These are phyloP conservation scores for Drosophila nr. medialis DNA, from an alignment of 2,888 invertebrate species.

Conservation along the genomic window DNA sequence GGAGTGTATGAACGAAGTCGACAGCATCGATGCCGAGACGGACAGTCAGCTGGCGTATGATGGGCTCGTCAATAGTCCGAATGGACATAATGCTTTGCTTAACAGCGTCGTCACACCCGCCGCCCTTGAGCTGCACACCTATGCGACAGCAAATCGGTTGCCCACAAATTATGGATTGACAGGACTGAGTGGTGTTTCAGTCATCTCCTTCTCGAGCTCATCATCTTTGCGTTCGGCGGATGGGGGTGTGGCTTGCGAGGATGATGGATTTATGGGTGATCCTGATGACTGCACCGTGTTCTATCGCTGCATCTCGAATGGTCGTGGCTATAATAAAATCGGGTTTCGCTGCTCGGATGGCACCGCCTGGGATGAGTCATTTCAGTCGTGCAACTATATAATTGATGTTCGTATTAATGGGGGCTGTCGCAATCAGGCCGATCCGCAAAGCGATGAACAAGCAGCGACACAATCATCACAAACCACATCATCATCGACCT, in stretches of 20 bases:
- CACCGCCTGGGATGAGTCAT: constrained; percentile 90
- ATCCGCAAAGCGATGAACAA: constrained; percentile 63
- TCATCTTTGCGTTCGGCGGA: constrained; percentile 73
- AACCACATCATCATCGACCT: constrained; percentile 67
- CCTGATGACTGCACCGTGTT: constrained; percentile 90
- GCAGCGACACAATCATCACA: constrained; percentile 75
- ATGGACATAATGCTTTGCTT: constrained; percentile 59
- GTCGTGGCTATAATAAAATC: constrained; percentile 87
- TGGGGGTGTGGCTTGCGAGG: constrained; percentile 85
- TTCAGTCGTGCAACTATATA: constrained; percentile 90
- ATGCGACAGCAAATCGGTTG: constrained; percentile 68
- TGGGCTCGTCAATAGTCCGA: constrained; percentile 55
- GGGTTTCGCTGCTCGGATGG: constrained; percentile 91
- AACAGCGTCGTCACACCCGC: constrained; percentile 60
- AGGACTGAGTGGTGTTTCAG: constrained; percentile 83
- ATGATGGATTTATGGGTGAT: constrained; percentile 90
- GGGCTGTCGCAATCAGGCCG: constrained; percentile 80
- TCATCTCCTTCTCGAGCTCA: constrained; percentile 83
- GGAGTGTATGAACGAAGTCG: constrained; percentile 87
- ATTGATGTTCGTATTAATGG: constrained; percentile 87
- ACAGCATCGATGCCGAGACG: constrained; percentile 56
- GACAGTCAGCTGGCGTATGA: constrained; percentile 59
- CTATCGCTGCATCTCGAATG: constrained; percentile 90
- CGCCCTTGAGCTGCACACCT: constrained; percentile 62
- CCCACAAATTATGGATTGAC: constrained; percentile 80